phyloP scores from a whole-genome alignment of 2,888 invertebrate genomes.

The Tetragonula carbonaria region DNA sequence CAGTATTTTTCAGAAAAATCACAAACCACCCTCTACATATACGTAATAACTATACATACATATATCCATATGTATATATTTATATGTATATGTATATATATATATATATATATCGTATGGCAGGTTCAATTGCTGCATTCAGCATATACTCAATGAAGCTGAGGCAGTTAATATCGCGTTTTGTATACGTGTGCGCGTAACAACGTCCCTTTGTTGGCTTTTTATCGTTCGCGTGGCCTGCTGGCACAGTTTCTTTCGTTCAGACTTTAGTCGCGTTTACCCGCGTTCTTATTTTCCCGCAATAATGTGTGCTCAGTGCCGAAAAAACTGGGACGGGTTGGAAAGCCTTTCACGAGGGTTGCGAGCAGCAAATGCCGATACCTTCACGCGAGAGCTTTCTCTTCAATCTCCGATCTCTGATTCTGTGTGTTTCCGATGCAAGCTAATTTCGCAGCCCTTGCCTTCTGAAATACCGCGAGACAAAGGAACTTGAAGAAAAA shows the following conservation, averaged over 20 bases:
- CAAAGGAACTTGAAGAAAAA: too few species aligned
- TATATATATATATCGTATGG: slow-evolving; percentile 56
- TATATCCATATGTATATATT: background rate
- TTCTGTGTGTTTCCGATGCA: background rate
- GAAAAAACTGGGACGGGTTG: slow-evolving; percentile 6
- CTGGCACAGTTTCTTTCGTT: slow-evolving; percentile 16
- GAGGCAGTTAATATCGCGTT: slow-evolving; percentile 31
- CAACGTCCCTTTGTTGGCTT: slow-evolving; percentile 25
- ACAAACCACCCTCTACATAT: background rate
- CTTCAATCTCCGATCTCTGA: background rate
- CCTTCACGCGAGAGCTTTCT: background rate
- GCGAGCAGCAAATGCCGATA: background rate
- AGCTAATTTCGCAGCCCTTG: background rate
- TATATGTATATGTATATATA: slow-evolving; percentile 28
- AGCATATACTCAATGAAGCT: slow-evolving; percentile 37
- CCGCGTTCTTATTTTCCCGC: slow-evolving; percentile 8
- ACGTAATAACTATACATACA: background rate
- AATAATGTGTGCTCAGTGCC: too few species aligned
- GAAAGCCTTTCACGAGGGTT: background rate
- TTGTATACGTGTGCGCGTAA: slow-evolving; percentile 22
- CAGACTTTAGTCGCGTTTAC: background rate
- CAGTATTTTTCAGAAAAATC: background rate
- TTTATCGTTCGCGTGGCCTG: slow-evolving; percentile 3
- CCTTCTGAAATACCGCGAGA: too few species aligned
- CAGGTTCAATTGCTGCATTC: slow-evolving; percentile 63